Evolutionary conservation across 2,888 invertebrate species (phyloP), one percentile per base, ranked within the genome.

Genomic region (Merodon equestris): DNA sequence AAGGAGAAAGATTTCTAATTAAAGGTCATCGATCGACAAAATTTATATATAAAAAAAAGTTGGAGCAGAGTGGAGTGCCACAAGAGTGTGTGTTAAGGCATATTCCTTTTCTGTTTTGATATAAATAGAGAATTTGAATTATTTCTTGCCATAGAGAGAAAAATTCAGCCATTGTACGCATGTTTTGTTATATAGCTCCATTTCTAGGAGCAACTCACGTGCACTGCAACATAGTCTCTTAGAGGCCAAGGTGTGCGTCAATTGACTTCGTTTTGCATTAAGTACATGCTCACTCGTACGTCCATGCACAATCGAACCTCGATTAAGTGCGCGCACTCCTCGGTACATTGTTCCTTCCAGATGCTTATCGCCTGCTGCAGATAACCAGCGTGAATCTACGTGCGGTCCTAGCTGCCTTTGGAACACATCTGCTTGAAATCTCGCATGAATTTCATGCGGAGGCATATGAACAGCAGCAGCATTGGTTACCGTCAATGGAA

Each of bases 161-260:
- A 9, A 40, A 36, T n/a, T n/a, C n/a, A n/a, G n/a, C 77, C 67
- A 73, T 77, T 77, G 77, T 77, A 57, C 63, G 53, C 57, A 61
- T 27, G 19, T 15, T 40, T 56, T 40, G 5, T n/a, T n/a, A n/a
- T n/a, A n/a, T n/a, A n/a, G n/a, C n/a, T n/a, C n/a, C n/a, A n/a
- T n/a, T n/a, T n/a, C n/a, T n/a, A n/a, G n/a, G n/a, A n/a, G 13
- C 51, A 12, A 45, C 38, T 57, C 61, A 63, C 48, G 45, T 34
- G 68, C 74, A 74, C 70, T 79, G 68, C 74, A 74, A 73, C 58
- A 64, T n/a, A 34, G 50, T 53, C 67, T 64, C 73, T 79, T 79
- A 73, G 58, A 50, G 50, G 73, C 57, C 42, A 56, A 68, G 79
- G 79, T 68, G 79, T 74, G 64, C 50, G 70, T 74, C 77, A 79